phyloP scores from a whole-genome alignment of 2,797 vertebrate species.

The Cynodonichthys magdalenae region DNA sequence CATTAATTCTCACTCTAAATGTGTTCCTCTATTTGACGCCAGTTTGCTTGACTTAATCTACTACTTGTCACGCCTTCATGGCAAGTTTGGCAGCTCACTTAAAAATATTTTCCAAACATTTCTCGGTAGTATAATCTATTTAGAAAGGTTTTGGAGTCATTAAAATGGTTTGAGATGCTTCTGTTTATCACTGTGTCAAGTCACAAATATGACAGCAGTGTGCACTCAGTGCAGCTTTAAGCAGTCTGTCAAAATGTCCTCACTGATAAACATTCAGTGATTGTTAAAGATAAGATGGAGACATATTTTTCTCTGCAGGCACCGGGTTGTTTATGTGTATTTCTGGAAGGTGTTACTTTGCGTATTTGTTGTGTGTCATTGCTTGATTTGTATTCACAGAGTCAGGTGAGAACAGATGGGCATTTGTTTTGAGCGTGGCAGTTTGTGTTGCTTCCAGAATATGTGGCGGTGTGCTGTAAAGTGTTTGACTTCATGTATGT shows the following conservation, averaged over 20 bases:
- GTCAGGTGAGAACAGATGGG: constrained; percentile 39
- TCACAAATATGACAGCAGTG: constrained; percentile 20
- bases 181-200: not conserved
- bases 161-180: constrained; percentile 21
- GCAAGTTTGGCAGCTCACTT: not conserved
- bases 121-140: constrained; percentile 16
- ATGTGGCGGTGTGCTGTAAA: not conserved
- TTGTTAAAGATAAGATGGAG: constrained; percentile 21
- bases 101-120: not conserved
- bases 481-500: not conserved
- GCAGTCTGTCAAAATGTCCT: constrained; percentile 30
- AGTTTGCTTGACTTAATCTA: constrained; percentile 7
- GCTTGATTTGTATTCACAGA: constrained; percentile 39
- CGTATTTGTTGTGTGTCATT: constrained; percentile 5
- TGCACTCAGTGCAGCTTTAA: not conserved
- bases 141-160: constrained; percentile 6
- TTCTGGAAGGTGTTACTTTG: not conserved
- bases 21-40: not conserved
- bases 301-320: not conserved
- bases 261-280: constrained; percentile 2
- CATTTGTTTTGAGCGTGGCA: constrained; percentile 26
- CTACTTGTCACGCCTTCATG: not conserved
- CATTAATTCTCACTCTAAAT: not conserved
- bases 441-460: constrained; percentile 21
- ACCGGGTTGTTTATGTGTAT: constrained; percentile 4